A percentile compares a stretch with the other conserved stretches of the same genome.
Conservation (phyloP, 53 echinoderm and acorn worm species). For the Henricia sp. region DNA sequence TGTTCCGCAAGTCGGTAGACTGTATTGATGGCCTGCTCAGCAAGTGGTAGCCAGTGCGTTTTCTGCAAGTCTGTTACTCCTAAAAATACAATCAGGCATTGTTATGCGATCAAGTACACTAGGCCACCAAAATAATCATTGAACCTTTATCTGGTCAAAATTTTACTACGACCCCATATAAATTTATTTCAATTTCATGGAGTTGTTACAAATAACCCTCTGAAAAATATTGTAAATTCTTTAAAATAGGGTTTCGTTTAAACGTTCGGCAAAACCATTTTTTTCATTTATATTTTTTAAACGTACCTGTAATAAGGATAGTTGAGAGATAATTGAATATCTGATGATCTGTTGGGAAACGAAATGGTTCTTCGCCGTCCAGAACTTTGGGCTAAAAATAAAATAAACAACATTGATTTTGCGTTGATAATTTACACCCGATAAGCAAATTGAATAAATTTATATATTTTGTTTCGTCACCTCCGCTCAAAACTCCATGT, state of each 20-base stretch:
- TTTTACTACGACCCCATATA: too few species aligned
- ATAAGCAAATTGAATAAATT: too few species aligned
- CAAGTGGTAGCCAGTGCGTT: conserved; percentile 85
- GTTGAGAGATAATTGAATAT: conserved; percentile 79
- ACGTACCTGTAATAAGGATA: conserved; percentile 81
- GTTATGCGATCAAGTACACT: background rate
- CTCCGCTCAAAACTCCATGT: too few species aligned
- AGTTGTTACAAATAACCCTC: too few species aligned
- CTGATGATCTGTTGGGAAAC: conserved; percentile 78
- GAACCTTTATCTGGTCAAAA: too few species aligned
- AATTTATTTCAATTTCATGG: too few species aligned
- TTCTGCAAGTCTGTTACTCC: conserved; percentile 70
- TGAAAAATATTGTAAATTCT: too few species aligned
- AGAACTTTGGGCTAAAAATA: conserved; percentile 81
- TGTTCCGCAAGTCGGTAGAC: conserved; percentile 92
- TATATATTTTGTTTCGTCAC: too few species aligned
- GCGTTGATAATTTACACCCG: too few species aligned
- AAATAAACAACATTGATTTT: background rate
- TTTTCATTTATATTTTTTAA: background rate
- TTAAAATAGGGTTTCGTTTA: too few species aligned
- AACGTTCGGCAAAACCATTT: too few species aligned
- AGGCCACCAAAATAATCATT: too few species aligned
- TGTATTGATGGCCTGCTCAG: conserved; percentile 81
- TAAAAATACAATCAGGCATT: conserved; percentile 12
- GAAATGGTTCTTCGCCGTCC: conserved; percentile 80